Evolutionary conservation across 2,888 invertebrate species (phyloP), one percentile per base, ranked within the genome.

Genomic region (Nomada goodeniana): DNA sequence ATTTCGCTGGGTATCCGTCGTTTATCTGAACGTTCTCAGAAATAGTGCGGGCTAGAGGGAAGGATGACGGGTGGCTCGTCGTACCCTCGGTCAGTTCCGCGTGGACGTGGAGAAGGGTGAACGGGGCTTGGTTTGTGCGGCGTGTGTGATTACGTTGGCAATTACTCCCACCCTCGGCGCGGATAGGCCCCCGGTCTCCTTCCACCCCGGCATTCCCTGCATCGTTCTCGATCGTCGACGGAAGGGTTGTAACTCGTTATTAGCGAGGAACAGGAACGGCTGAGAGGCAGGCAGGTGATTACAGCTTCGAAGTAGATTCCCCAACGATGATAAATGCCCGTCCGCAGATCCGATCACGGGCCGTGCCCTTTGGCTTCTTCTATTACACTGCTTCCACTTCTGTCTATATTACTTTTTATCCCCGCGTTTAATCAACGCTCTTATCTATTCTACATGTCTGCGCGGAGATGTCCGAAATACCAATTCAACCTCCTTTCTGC

Each of bases 121-220:
- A 71, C 74, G 82, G 86, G 47, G 87, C 74, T 81, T 63, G 89
- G 91, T 91, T 91, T 91, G 90, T 92, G 90, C 90, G 90, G 88
- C 90, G 91, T 92, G 91, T 92, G 91, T 92, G 92, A 92, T 92
- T 92, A 91, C 91, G 92, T 92, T 91, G 91, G 92, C 92, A 93
- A 93, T 92, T 92, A 93, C 92, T 90, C 89, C 91, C 90, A 89
- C 89, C 86, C 87, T n/a, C 11, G 68, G 67, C 75, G 79, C 70
- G 69, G 80, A 79, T 80, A 85, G 84, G 86, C 86, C 65, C 63
- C 76, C 52, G 53, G 63, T 67, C 79, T 81, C 82, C 84, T 84
- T 84, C 86, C n/a, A 79, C 65, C 75, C 44, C 23, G 69, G 47
- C 63, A 55, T 80, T 75, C 80, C 72, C 74, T 36, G 55, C 71